Percentiles rank a stretch among this genome's conserved stretches.
phyloP scores from a whole-genome alignment of 2,888 invertebrate genomes.

The Chrysotoxum bicinctum region DNA sequence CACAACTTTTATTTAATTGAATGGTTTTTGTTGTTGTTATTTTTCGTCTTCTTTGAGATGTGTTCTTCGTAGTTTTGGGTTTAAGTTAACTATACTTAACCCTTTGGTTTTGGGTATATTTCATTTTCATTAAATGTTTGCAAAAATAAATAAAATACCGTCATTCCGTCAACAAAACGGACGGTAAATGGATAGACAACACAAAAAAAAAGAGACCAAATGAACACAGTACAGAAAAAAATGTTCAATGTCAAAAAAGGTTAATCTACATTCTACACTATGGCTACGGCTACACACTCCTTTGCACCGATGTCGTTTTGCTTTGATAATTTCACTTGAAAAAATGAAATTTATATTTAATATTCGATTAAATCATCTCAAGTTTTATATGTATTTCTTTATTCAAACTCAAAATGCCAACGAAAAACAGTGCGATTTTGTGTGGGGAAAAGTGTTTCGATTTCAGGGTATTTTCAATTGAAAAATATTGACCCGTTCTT shows the following conservation, averaged over 20 bases:
- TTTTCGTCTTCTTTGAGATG: slow-evolving; percentile 4
- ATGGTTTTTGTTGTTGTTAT: slow-evolving; percentile 14
- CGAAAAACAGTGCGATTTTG: background rate
- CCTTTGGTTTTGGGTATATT: background rate
- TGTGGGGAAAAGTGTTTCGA: background rate
- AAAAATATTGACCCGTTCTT: slow-evolving; percentile 29
- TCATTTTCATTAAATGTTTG: slow-evolving; percentile 23
- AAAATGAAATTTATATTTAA: background rate
- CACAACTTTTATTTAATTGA: slow-evolving; percentile 75
- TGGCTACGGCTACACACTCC: slow-evolving; percentile 24
- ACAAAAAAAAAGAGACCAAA: slow-evolving; percentile 19
- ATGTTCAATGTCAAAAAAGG: slow-evolving; percentile 81
- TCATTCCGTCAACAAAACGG: slow-evolving; percentile 19
- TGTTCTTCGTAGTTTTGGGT: background rate
- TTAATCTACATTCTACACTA: slow-evolving; percentile 75
- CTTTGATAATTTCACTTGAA: background rate
- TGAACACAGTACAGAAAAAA: slow-evolving; percentile 44
- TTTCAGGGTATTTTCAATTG: background rate
- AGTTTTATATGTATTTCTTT: background rate
- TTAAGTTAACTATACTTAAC: background rate
- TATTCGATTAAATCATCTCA: background rate
- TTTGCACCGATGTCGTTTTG: slow-evolving; percentile 23
- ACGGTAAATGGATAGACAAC: slow-evolving; percentile 17
- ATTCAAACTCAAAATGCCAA: background rate
- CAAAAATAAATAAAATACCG: slow-evolving; percentile 18